Evolutionary conservation across 2,113 vertebrate genomes (phyloP).

Genomic region (Himantopus leucocephalus): DNA sequence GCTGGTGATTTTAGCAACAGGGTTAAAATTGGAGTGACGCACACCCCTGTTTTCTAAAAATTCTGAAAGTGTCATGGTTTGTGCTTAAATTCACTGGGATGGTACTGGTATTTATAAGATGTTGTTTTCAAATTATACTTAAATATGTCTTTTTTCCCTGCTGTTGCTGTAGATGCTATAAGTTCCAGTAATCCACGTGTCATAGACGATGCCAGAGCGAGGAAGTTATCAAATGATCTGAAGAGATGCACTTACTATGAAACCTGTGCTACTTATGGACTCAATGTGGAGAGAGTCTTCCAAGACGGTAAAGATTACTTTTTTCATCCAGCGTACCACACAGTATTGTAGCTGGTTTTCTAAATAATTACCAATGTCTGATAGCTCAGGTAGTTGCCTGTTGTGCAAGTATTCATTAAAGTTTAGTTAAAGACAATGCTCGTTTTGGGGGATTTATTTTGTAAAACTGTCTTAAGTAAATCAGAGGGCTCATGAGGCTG

Average conservation of each 20-base stretch:
- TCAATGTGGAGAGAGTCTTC: conserved; percentile 97
- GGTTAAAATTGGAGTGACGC: not conserved
- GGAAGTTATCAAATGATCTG: conserved; percentile 93
- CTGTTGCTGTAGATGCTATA: conserved; percentile 84
- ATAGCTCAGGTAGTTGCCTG: not conserved
- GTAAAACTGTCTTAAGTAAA: not conserved
- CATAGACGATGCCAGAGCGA: conserved; percentile 88
- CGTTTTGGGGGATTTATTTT: accelerated
- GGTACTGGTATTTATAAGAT: accelerated
- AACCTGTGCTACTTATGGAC: conserved; percentile 95
- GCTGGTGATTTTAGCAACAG: not conserved
- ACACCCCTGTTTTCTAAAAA: not conserved
- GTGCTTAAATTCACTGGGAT: not conserved
- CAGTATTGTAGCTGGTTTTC: not conserved
- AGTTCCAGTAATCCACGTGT: conserved; percentile 91
- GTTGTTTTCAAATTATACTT: not conserved
- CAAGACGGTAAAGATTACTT: conserved; percentile 84
- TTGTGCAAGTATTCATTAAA: not conserved
- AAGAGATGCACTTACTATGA: conserved; percentile 98
- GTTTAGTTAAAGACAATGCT: not conserved
- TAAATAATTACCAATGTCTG: accelerated
- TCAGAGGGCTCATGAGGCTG: not conserved
- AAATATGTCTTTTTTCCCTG: not conserved
- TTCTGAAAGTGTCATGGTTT: not conserved
- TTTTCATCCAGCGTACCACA: not conserved